Base-by-base conservation (phyloP, 2,888 invertebrate species). In the Odontocolon sp. region DNA sequence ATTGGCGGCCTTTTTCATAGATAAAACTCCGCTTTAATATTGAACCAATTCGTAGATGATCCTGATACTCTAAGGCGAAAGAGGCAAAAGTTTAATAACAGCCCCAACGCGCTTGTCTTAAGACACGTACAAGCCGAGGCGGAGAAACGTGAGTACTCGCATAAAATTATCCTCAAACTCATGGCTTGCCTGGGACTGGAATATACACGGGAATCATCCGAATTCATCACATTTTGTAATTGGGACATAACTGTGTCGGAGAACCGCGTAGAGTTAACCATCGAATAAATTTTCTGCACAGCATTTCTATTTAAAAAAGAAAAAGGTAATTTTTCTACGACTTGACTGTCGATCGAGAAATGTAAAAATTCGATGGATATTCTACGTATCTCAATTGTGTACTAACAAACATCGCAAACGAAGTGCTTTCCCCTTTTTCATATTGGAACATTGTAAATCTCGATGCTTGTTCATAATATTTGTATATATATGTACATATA, bases 1-100 rank as follows among this genome's bases (percentile, higher is more conserved):
- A 57, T n/a, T 33, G 33, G 1, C 33, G 1, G n/a, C 6, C n/a
- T 3, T 3, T 28, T 6, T 6, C 28, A 3, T 28, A 4, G 28
- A 28, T 31, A 3, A 31, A 31, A 31, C 3, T 3, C 3, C 67
- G n/a, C 59, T 54, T 6, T 87, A 86, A 86, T 82, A 33, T 82
- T 86, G 79, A 91, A 47, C 89, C 83, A 86, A 54, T 90, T 92
- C 92, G 85, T 93, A 93, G 93, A 93, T 92, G 93, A 93, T 91
- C 92, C 92, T 85, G 92, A 91, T 89, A 91, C 91, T 83, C 90
- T 92, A 90, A 93, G 92, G 91, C 92, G 92, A 89, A 93, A 93
- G 88, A 91, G 92, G 87, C 91, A 91, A 89, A 93, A 92, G 90
- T 90, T 90, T 89, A 91, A 91, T 85, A 90, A 88, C 85, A 91